Percentiles rank a stretch among this genome's conserved stretches.
Evolutionary conservation across 2,797 vertebrate genomes (phyloP).

Genomic region (Sebastes iracundus): DNA sequence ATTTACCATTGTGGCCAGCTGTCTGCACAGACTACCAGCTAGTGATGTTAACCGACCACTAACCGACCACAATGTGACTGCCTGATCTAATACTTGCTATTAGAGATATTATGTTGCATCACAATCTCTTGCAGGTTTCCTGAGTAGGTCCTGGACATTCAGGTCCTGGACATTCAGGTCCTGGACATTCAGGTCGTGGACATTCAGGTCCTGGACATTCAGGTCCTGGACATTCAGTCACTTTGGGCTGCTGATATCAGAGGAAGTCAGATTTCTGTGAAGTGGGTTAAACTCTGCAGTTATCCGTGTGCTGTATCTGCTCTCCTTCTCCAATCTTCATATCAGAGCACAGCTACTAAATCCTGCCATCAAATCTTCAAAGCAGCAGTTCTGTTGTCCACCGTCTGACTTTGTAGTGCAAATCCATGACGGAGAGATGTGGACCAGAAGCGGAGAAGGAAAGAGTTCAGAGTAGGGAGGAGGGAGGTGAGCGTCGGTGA

Average conservation of each 20-base stretch:
- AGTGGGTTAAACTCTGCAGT: background rate
- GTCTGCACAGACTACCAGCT: background rate
- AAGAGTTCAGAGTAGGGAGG: background rate
- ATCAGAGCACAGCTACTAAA: background rate
- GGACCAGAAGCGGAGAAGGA: background rate
- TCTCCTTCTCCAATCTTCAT: background rate
- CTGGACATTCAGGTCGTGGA: too few species aligned
- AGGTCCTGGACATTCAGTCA: background rate
- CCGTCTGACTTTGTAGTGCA: conserved; percentile 7
- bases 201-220: too few species aligned
- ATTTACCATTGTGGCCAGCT: background rate
- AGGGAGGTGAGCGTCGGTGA: background rate
- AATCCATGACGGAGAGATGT: background rate
- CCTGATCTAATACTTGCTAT: background rate
- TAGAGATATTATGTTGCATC: background rate
- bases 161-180: too few species aligned
- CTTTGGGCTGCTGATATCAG: background rate
- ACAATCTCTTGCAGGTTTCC: background rate
- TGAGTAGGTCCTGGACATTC: too few species aligned
- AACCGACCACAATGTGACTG: background rate
- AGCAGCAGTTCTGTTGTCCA: background rate
- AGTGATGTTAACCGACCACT: background rate
- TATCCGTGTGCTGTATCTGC: background rate
- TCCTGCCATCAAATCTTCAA: conserved; percentile 9
- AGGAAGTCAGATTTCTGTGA: background rate